A percentile compares a stretch with the other conserved stretches of the same genome.
phyloP scores from a whole-genome alignment of 92 coral and sea anemone species.

The Porites evermanni region DNA sequence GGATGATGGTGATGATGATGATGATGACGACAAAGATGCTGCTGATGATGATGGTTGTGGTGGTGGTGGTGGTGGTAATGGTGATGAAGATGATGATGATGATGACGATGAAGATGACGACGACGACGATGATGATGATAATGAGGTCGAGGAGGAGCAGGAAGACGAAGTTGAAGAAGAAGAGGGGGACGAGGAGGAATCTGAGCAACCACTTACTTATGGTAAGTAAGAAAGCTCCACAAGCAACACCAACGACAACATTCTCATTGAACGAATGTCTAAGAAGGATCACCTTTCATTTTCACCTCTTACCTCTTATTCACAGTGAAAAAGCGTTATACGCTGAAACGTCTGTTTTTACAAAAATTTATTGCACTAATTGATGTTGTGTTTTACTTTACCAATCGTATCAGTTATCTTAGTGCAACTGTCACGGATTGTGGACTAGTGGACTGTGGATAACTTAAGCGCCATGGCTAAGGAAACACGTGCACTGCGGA shows the following conservation, averaged over 20 bases:
- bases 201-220: conserved; percentile 34
- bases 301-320: too few species aligned
- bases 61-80: not conserved
- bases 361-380: too few species aligned
- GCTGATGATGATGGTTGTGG: not conserved
- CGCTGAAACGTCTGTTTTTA: too few species aligned
- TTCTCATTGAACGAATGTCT: not conserved
- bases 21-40: not conserved
- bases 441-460: too few species aligned
- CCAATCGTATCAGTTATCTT: too few species aligned
- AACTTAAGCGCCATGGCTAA: too few species aligned
- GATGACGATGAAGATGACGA: not conserved
- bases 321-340: too few species aligned
- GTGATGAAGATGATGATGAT: not conserved
- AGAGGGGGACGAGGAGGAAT: conserved; percentile 13
- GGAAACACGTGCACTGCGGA: too few species aligned
- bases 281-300: too few species aligned
- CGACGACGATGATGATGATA: not conserved
- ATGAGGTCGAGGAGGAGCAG: not conserved
- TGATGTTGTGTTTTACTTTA: too few species aligned
- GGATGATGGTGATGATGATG: not conserved
- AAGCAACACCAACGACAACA: not conserved
- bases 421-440: too few species aligned
- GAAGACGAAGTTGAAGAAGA: not conserved
- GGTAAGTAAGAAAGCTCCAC: conserved; percentile 1